Evolutionary conservation across 2,888 invertebrate genomes (phyloP), one percentile per base, ranked within the genome.

Genomic region (Aricia artaxerxes): DNA sequence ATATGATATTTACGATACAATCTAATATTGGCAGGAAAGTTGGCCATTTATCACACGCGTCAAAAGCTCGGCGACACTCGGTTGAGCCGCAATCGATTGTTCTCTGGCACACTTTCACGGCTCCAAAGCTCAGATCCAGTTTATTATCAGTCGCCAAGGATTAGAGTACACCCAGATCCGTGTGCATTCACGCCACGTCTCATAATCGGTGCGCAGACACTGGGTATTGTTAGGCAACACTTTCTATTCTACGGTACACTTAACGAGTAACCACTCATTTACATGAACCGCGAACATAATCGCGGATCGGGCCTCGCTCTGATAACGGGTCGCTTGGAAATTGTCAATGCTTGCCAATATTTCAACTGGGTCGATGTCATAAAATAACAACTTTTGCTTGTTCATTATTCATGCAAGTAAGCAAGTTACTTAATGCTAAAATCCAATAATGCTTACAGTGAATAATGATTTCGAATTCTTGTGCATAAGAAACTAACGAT

Each of bases 101-200:
- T 90, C 88, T 84, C 85, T 90, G 87, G 89, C 90, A 88, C 92
- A 92, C 94, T 94, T 94, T 94, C 94, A 89, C 93, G 89, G 87
- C 90, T 90, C 89, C 87, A 87, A 88, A 89, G 86, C 86, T 85
- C 88, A 89, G 89, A 92, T 90, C 91, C 88, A 90, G 90, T 90
- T 89, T 83, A 87, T 87, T 88, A 89, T 90, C 87, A 85, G 83
- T 81, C 81, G 81, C 80, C 83, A 75, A 84, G 89, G 89, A 91
- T 91, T 91, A 90, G 88, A 89, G 89, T 89, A 86, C 85, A 84
- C 82, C 84, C 85, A 86, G 87, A 85, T 88, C 87, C 85, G 89
- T 90, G 88, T 86, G 87, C 87, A 91, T 90, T 89, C 91, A 87
- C 84, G 86, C 84, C 89, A 85, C 89, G 89, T 88, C 87, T 86